A percentile compares a stretch with the other conserved stretches of the same genome.
Conservation (phyloP, 2,113 vertebrate genomes). For the Synchiropus splendidus region DNA sequence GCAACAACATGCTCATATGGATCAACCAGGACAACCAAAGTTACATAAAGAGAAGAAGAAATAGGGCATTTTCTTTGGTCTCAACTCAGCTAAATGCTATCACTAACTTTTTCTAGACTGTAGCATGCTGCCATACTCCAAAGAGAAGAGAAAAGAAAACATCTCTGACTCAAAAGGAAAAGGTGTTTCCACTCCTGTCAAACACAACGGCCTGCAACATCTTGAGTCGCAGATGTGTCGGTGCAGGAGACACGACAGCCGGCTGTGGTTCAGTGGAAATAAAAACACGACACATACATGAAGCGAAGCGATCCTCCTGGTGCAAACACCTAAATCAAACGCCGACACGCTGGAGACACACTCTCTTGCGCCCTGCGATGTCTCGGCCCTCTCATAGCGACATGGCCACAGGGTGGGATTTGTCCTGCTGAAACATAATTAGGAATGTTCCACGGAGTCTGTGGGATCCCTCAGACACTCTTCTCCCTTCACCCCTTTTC, state of each 20-base stretch:
- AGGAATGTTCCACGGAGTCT: conserved; percentile 52
- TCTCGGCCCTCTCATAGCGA: conserved; percentile 32
- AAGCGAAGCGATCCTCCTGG: too few species aligned
- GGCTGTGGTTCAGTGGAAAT: too few species aligned
- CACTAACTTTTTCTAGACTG: too few species aligned
- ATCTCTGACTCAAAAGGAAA: conserved; percentile 55
- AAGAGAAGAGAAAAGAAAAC: conserved; percentile 51
- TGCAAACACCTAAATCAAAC: too few species aligned
- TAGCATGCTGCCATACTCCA: too few species aligned
- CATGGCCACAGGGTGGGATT: conserved; percentile 43
- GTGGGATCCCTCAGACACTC: conserved; percentile 32
- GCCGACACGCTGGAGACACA: background rate
- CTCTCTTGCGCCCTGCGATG: conserved; percentile 21
- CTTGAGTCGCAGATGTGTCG: conserved; percentile 14
- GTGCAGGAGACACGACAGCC: too few species aligned
- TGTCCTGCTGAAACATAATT: conserved; percentile 52
- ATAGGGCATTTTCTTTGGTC: too few species aligned
- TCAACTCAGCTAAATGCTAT: too few species aligned
- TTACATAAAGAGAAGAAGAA: too few species aligned
- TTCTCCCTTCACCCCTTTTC: conserved; percentile 23
- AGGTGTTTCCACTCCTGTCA: conserved; percentile 50
- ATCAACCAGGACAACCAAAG: too few species aligned
- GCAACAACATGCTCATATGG: too few species aligned
- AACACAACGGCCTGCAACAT: conserved; percentile 39
- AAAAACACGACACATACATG: too few species aligned